A percentile compares a stretch with the other conserved stretches of the same genome.
These are phyloP conservation scores for Xyliphius kryptos DNA, from an alignment of 2,113 vertebrate genomes.

Conservation along the genomic window DNA sequence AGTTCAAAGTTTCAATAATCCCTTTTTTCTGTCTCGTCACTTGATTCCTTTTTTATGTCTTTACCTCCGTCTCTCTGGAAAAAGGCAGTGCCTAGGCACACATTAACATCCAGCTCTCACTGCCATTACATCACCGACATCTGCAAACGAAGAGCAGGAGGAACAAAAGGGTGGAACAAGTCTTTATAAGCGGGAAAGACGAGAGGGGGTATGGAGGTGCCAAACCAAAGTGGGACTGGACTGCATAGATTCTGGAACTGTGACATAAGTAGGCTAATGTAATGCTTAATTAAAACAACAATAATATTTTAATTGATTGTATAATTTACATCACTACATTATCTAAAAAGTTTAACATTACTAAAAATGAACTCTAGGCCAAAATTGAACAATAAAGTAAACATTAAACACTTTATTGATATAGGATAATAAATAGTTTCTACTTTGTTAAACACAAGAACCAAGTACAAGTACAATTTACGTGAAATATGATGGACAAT, in stretches of 20 bases:
- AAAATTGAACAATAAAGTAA: no score
- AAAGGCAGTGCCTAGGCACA: slow-evolving; percentile 2
- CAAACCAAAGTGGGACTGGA: no score
- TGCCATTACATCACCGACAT: slow-evolving; percentile 26
- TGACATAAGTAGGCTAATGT: no score
- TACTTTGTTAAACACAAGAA: no score
- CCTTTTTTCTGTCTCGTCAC: slow-evolving; percentile 6
- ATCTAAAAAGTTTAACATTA: background rate
- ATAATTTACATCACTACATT: background rate
- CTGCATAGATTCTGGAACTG: no score
- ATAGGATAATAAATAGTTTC: no score
- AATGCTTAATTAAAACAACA: background rate
- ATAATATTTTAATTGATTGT: background rate
- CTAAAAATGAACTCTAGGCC: no score
- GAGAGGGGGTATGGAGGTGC: background rate
- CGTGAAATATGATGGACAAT: no score
- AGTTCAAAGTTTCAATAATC: slow-evolving; percentile 6
- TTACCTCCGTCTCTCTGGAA: slow-evolving; percentile 17
- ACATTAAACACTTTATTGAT: no score
- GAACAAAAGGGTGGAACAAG: slow-evolving; percentile 1
- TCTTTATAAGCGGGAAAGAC: background rate
- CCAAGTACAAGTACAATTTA: no score
- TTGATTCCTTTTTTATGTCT: slow-evolving; percentile 3
- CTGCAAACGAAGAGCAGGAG: slow-evolving; percentile 20
- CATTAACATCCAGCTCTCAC: slow-evolving; percentile 7